Percentiles rank a stretch among this genome's conserved stretches.
These are phyloP conservation scores for Tipula helvola DNA, from an alignment of 2,888 invertebrate genomes.

Conservation along the genomic window DNA sequence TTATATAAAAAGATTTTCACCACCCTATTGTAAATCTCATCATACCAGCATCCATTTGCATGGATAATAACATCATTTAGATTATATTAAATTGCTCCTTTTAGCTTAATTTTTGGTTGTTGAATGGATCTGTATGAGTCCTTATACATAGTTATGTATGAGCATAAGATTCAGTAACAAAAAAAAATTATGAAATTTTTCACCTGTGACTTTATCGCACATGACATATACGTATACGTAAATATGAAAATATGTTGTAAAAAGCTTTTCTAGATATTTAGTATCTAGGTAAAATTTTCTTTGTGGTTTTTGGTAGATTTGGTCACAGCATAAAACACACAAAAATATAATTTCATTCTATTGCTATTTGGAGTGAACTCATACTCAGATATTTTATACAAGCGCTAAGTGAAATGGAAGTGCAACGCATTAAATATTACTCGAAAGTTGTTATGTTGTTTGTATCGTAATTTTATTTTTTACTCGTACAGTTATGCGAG, in stretches of 20 bases:
- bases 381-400: too few relatives aligned
- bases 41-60: neutral
- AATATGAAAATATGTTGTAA: neutral
- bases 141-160: neutral
- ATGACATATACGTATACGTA: neutral
- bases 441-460: neutral
- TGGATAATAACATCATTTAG: neutral
- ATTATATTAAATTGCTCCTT: neutral
- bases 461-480: neutral
- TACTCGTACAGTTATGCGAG: neutral
- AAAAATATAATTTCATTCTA: neutral
- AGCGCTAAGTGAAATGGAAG: neutral
- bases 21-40: neutral
- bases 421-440: neutral
- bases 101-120: neutral
- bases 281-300: neutral
- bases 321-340: neutral
- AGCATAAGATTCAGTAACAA: neutral
- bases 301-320: neutral
- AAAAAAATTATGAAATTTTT: neutral
- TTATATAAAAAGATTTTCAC: too few relatives aligned
- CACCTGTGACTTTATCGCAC: conserved; percentile 4
- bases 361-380: too few relatives aligned
- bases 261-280: neutral
- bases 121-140: neutral